Base-by-base conservation (phyloP, 2,113 vertebrate species). In the Strix uralensis region DNA sequence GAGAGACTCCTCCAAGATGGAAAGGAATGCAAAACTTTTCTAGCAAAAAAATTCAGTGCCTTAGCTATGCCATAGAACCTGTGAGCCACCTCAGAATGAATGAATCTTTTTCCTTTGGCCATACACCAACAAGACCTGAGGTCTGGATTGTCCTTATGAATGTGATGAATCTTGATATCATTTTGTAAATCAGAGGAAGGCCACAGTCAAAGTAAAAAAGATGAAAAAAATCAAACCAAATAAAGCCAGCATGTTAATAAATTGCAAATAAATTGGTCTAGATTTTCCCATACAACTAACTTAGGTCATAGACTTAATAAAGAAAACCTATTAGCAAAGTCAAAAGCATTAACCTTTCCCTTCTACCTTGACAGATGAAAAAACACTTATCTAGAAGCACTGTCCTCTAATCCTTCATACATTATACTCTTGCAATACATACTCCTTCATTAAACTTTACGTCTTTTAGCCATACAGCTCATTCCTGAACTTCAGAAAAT, bases 291-390 rank as follows among this genome's bases (percentile, higher is more conserved):
- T 51, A 62, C 5, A 71, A 89, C 55, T 54, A 67, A 84, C 17
- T 87, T 87, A 52, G 15, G 16, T 46, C 19, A 63, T 12, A 74
- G 32, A 63, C 29, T 74, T 93, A 46, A 79, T 84, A 87, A 52
- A 79, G 62, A 95, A 93, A 96, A 96, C 42, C 69, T 81, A 79
- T 95, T 84, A 95, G 12, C 26, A 75, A 81, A 91, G 25, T 82
- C 51, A 83, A 97, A 97, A 67, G 14, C 86, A 94, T 96, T 95
- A 96, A 92, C 44, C 16, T 85, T 71, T 96, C 29, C n/a, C 34
- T 94, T 83, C 91, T 96, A 83, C 49, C 63, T 72, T 96, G 90
- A 93, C 66, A 97, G 66, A 92, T 88, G 69, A 96, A 95, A 96
- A 96, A 73, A 75, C 49, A 80, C 77, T 94, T 90, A 95, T 93